phyloP scores from a whole-genome alignment of 1,140 invertebrate genomes.

The Macrocentrus cingulum region DNA sequence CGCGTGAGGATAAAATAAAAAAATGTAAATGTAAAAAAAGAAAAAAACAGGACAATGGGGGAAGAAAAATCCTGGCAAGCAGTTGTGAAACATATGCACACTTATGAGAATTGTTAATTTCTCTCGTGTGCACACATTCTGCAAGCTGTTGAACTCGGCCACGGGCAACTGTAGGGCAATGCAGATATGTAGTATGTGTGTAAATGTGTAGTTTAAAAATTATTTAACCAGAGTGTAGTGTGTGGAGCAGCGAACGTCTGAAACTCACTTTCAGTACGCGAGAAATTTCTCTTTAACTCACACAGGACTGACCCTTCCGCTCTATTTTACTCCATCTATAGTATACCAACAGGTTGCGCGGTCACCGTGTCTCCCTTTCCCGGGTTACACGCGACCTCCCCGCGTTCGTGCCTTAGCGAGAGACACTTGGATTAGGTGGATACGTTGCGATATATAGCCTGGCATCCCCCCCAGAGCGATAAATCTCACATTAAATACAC shows the following conservation, averaged over 20 bases:
- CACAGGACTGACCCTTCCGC: constrained; percentile 13
- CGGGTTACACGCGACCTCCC: neutral
- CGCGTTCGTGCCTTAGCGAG: neutral
- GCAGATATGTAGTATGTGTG: too few relatives aligned
- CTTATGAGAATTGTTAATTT: too few relatives aligned
- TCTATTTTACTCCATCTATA: constrained; percentile 20
- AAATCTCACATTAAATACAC: too few relatives aligned
- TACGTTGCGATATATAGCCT: too few relatives aligned
- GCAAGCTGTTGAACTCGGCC: too few relatives aligned
- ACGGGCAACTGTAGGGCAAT: too few relatives aligned
- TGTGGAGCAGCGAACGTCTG: too few relatives aligned
- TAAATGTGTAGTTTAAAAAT: constrained; percentile 1
- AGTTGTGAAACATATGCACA: too few relatives aligned
- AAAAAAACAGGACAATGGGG: neutral
- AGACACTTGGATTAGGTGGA: too few relatives aligned
- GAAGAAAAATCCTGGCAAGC: neutral
- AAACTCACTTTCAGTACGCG: constrained; percentile 3
- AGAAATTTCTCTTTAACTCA: constrained; percentile 18
- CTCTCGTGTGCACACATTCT: too few relatives aligned
- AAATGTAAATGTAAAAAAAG: constrained; percentile 10
- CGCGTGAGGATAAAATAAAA: constrained; percentile 12
- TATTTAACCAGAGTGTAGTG: too few relatives aligned
- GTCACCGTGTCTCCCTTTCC: neutral
- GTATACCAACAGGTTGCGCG: constrained; percentile 20
- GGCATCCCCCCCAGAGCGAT: too few relatives aligned